A percentile compares a stretch with the other conserved stretches of the same genome.
Evolutionary conservation across 53 echinoderm and acorn worm species (phyloP).

Genomic region (Echinarachnius parma): DNA sequence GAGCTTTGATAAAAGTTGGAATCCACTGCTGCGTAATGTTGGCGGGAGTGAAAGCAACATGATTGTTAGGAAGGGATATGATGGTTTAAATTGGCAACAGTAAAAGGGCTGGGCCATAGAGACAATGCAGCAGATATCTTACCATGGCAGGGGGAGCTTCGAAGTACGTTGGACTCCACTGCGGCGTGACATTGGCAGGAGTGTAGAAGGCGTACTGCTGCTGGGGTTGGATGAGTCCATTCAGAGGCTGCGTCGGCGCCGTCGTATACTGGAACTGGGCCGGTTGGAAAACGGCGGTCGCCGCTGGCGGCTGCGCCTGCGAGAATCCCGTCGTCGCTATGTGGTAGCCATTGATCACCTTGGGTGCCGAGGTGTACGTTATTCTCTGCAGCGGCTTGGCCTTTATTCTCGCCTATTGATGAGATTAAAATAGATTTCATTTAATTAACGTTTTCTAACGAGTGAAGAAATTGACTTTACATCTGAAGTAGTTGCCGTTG

Average conservation of each 20-base stretch:
- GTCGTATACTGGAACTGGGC: slow-evolving; percentile 39
- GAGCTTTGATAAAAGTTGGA: too few species aligned
- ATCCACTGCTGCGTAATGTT: too few species aligned
- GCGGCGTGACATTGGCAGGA: slow-evolving; percentile 61
- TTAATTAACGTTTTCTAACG: too few species aligned
- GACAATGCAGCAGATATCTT: too few species aligned
- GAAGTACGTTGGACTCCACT: slow-evolving; percentile 87
- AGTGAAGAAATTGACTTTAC: too few species aligned
- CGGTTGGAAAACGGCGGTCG: slow-evolving; percentile 38
- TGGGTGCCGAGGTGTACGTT: slow-evolving; percentile 68
- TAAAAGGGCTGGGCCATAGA: too few species aligned
- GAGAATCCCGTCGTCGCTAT: slow-evolving; percentile 44
- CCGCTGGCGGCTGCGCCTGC: slow-evolving; percentile 37
- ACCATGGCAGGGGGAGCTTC: slow-evolving; percentile 59
- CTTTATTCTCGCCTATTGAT: slow-evolving; percentile 95
- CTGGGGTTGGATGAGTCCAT: slow-evolving; percentile 43
- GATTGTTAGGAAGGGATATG: too few species aligned
- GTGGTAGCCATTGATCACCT: slow-evolving; percentile 65
- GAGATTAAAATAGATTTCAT: too few species aligned
- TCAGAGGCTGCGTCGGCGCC: slow-evolving; percentile 42
- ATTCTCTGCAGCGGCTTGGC: slow-evolving; percentile 96
- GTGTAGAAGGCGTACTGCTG: slow-evolving; percentile 77
- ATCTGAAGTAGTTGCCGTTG: too few species aligned
- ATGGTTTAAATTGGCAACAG: too few species aligned
- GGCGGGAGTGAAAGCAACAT: too few species aligned